These are phyloP conservation scores for Eriocheir sinensis DNA, from an alignment of 1,140 invertebrate species.

Conservation along the genomic window DNA sequence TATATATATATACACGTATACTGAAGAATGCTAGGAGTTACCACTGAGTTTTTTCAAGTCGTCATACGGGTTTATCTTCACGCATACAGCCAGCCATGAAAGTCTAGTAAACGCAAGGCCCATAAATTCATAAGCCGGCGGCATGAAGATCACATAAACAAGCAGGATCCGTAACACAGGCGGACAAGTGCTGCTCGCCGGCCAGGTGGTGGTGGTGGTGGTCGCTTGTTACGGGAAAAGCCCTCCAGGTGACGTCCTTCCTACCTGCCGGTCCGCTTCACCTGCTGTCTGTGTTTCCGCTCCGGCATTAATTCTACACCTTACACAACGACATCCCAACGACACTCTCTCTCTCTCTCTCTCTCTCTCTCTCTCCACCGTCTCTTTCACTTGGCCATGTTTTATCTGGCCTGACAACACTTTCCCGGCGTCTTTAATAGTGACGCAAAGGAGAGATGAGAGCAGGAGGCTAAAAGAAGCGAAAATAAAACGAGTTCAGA, in stretches of 20 bases:
- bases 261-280: not conserved
- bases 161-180: too few species aligned
- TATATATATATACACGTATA: too few species aligned
- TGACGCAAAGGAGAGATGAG: not conserved
- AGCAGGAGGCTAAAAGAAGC: not conserved
- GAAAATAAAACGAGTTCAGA: constrained; percentile 14
- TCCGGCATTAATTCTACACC: not conserved
- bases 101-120: not conserved
- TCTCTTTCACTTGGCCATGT: not conserved
- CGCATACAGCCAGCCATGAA: not conserved
- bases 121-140: not conserved
- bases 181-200: too few species aligned
- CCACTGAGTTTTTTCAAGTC: too few species aligned
- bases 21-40: too few species aligned
- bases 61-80: too few species aligned
- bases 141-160: too few species aligned
- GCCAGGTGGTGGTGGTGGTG: too few species aligned
- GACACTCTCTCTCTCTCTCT: not conserved
- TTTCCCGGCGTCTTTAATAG: not conserved
- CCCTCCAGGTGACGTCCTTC: not conserved
- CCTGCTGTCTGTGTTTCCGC: not conserved
- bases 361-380: not conserved
- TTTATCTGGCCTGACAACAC: not conserved
- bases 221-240: not conserved
- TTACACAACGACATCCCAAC: not conserved